Evolutionary conservation across 1,140 invertebrate species (phyloP), one percentile per base, ranked within the genome.

Genomic region (Monomorium pharaonis): DNA sequence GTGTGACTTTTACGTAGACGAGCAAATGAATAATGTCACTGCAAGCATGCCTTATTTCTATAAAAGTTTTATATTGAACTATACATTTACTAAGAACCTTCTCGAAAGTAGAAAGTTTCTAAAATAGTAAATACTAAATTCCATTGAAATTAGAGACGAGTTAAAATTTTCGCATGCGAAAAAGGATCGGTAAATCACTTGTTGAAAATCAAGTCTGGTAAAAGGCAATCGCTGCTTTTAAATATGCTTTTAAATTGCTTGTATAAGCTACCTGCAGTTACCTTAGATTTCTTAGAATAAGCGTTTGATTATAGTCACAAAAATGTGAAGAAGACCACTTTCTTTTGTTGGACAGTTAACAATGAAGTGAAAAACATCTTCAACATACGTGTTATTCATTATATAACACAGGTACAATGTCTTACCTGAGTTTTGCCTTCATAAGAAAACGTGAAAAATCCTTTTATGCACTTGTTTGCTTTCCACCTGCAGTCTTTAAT

Each of bases 1-100:
- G 67, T 83, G 78, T 74, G 78, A 83, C 78, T 83, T 72, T 83
- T 60, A 42, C 5, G 27, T 42, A 5, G n/a, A 54, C 18, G 18
- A 18, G 7, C 47, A 70, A 30, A 33, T 27, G 33, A 69, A 42
- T 18, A 44, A 12, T 70, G 27, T 56, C 24, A 58, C 24, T 47
- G 24, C 30, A n/a, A 42, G 4, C 6, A 4, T 30, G 6, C 6
- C 44, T 63, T 70, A 12, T 62, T 62, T 7, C 18, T 21, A 16
- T 2, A 33, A 58, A 24, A 3, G 10, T 44, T n/a, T 74, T 74
- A 37, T 16, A 0, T 9, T 3, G 18, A 18, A 12, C 0, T 21
- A 12, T 30, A 30, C 27, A 54, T 54, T 54, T 3, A 47, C 16
- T 10, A 49, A 27, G n/a, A 10, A 51, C 6, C 21, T 72, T 37